Base-by-base conservation (phyloP, 2,888 invertebrate species). In the Hoplodrina blanda region DNA sequence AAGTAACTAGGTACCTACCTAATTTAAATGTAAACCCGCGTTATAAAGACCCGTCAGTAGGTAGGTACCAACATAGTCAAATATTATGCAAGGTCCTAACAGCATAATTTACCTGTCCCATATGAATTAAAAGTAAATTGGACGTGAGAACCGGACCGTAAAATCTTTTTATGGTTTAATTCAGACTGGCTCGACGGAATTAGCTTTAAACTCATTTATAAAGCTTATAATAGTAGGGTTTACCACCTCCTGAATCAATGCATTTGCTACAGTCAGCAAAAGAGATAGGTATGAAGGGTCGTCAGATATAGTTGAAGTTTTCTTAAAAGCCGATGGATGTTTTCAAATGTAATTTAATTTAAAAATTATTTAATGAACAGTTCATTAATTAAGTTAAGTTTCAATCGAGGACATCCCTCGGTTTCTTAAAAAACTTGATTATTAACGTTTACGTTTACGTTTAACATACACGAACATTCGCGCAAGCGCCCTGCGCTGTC, bases 121-220 rank as follows among this genome's bases (percentile, higher is more conserved):
- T 86, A 84, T 84, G 83, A 87, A 89, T 89, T 89, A 87, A 77
- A 84, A 85, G 81, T 81, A 82, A 89, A 88, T 88, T 88, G 85
- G 82, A 88, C 83, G 84, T 67, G 84, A 84, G 86, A 85, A 85
- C 81, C 81, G 84, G 87, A 85, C 89, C 84, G 87, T 87, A 80
- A 89, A 88, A 88, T 87, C 86, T 87, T 90, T 90, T 89, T 85
- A 89, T 74, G 80, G 81, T 80, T 82, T 83, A 73, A 85, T 86
- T 85, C 74, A 71, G 78, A 71, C 83, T 78, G 82, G 79, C 79
- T 80, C 73, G 63, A 82, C 81, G 72, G 78, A 86, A 88, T 89
- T 88, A 87, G 84, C 83, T 83, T 78, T 72, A 71, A 84, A 84
- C 72, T 71, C 71, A 75, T 79, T 73, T 75, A 72, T 49, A 72